Base-by-base conservation (phyloP, 2,888 invertebrate species). In the Homarus gammarus region DNA sequence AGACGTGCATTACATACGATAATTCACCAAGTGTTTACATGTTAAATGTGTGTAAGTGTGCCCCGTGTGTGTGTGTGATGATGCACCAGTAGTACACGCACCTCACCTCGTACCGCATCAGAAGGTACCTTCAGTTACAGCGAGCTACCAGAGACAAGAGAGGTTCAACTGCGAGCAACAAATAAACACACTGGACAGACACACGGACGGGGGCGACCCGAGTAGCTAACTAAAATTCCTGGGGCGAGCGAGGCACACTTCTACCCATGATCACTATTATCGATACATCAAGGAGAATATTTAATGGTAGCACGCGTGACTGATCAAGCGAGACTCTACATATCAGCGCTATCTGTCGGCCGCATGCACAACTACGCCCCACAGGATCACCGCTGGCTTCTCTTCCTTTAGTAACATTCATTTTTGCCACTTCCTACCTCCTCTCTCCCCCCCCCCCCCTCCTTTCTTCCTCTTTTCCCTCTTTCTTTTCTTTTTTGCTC, bases 211-310 rank as follows among this genome's bases (percentile, higher is more conserved):
- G 27, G 27, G n/a, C 27, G 6, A 64, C 6, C 6, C n/a, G 27
- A 22, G 64, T 27, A 64, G n/a, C 64, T 64, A n/a, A 64, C 64
- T 64, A 64, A 64, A 5, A 64, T 64, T 64, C 64, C 64, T 22
- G 64, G 0, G 27, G 64, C 64, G 27, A n/a, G 27, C 64, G 64
- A 27, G 64, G 64, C 64, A 64, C 64, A 27, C 64, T 64, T 64
- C 64, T 27, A 64, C 27, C 61, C 61, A 56, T 38, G 79, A 61
- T 61, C 79, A 61, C 61, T 44, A 79, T 79, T 79, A 79, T 61
- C 79, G 61, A 79, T 79, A 79, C 79, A 79, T 79, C 79, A 79
- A 36, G n/a, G 44, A 79, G 61, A 79, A 79, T 79, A 79, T 79
- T 79, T 79, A 79, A 79, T 79, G 38, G 61, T 61, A 40, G 38